A percentile compares a stretch with the other conserved stretches of the same genome.
These are phyloP conservation scores for Puffinus mauretanicus DNA, from an alignment of 2,113 vertebrate species.

Conservation along the genomic window DNA sequence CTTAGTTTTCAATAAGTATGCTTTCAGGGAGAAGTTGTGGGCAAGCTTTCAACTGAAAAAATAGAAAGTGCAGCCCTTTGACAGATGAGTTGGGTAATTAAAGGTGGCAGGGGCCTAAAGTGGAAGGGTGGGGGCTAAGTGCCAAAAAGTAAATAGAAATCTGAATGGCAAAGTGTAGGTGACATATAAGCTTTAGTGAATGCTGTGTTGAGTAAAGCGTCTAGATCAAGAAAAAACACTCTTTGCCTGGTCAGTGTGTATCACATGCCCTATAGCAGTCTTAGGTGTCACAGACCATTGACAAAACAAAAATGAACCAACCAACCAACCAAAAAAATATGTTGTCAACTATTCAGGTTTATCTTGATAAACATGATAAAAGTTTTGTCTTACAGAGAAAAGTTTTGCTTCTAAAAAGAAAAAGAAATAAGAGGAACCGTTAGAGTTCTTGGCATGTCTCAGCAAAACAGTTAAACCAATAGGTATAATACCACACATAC, in stretches of 20 bases:
- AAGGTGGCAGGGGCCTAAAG: background rate
- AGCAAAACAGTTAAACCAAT: background rate
- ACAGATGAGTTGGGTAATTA: conserved; percentile 25
- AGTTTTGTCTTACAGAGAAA: background rate
- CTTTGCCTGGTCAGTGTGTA: background rate
- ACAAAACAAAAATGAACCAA: background rate
- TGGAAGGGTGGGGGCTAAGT: background rate
- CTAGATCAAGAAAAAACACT: background rate
- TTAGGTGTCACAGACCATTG: background rate
- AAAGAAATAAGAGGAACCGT: background rate
- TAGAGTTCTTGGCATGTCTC: background rate
- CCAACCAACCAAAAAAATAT: background rate
- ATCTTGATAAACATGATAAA: background rate
- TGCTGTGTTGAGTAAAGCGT: background rate
- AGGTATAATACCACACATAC: background rate
- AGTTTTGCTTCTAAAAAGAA: background rate
- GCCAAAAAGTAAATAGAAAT: conserved; percentile 18
- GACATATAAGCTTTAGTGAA: background rate
- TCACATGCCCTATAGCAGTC: background rate
- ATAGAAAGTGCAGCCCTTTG: background rate
- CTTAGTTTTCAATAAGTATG: background rate
- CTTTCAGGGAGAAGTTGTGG: background rate
- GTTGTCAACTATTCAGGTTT: background rate
- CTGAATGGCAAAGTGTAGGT: background rate
- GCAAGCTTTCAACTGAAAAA: background rate